Base-by-base conservation (phyloP, 2,797 vertebrate genomes). In the Masticophis lateralis region DNA sequence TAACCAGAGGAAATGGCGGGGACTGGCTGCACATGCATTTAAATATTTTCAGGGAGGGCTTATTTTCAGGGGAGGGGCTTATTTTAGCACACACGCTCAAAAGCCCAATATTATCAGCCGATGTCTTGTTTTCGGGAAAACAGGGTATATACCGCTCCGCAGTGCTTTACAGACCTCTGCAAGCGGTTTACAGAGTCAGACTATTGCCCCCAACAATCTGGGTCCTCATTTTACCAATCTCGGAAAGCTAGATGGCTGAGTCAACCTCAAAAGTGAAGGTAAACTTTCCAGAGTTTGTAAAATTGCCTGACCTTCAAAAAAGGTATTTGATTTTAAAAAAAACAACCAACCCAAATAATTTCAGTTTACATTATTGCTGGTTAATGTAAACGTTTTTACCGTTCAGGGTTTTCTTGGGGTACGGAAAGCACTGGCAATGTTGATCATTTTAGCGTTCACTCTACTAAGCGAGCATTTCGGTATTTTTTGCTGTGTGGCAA, bases 401-500 rank as follows among this genome's bases (percentile, higher is more conserved):
- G 0, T 27, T 27, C 51, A 53, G n/a, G 20, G 63, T 22, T 74
- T 51, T 10, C 22, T 79, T 1, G 13, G 12, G 47, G 32, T 11
- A 74, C 0, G 8, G 25, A 37, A 47, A 87, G 25, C 51, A 6
- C n/a, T 74, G 93, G 93, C 91, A 87, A 90, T 90, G 88, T 90
- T 94, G 93, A 88, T 93, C 7, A 37, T 95, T 94, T 88, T 93
- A 51, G 92, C 83, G 88, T 93, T 53, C 0, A 12, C 93, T 89
- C n/a, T 1, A 0, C 92, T 90, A 93, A 27, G 9, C 94, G 89
- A 93, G 91, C 90, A 51, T 91, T 53, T 88, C 91, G 93, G 95
- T 94, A 59, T 47, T 90, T 53, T 90, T 5, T 91, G 95, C 91
- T 91, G 88, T 94, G 93, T 92, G 88, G 90, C 94, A 92, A 88